A percentile compares a stretch with the other conserved stretches of the same genome.
These are phyloP conservation scores for Arbacia lixula DNA, from an alignment of 53 echinoderm and acorn worm genomes.

Conservation along the genomic window DNA sequence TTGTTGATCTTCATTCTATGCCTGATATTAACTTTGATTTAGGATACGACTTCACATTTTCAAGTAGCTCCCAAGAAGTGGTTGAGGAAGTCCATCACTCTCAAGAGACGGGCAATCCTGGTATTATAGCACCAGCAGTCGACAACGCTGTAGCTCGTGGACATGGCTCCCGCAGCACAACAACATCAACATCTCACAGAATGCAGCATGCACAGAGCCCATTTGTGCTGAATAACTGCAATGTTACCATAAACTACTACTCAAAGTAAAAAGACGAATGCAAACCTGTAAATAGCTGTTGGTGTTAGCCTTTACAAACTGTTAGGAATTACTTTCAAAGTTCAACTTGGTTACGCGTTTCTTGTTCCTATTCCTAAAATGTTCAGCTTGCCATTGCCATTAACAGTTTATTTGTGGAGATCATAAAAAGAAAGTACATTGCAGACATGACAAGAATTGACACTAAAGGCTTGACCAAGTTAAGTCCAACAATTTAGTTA, in stretches of 20 bases:
- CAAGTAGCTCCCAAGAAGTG: conserved; percentile 16
- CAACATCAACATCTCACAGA: not conserved
- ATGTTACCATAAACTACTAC: not conserved
- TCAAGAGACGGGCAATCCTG: not conserved
- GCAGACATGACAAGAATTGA: too few relatives aligned
- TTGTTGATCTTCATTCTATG: not conserved
- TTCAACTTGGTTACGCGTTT: too few relatives aligned
- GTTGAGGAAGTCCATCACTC: not conserved
- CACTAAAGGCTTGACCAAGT: too few relatives aligned
- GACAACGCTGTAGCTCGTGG: not conserved
- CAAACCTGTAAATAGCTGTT: too few relatives aligned
- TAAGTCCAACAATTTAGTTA: too few relatives aligned
- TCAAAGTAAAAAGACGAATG: too few relatives aligned
- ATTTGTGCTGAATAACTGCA: not conserved
- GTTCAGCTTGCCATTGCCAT: too few relatives aligned
- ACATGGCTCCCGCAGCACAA: not conserved
- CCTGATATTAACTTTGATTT: not conserved
- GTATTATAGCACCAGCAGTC: not conserved
- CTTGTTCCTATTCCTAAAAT: too few relatives aligned
- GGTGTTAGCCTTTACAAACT: too few relatives aligned
- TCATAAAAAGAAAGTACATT: too few relatives aligned
- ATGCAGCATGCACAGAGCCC: not conserved
- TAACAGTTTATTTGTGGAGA: too few relatives aligned
- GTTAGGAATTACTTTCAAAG: too few relatives aligned
- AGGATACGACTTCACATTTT: not conserved